Evolutionary conservation across 2,888 invertebrate genomes (phyloP), one percentile per base, ranked within the genome.

Genomic region (Heteromyza rotundicornis): DNA sequence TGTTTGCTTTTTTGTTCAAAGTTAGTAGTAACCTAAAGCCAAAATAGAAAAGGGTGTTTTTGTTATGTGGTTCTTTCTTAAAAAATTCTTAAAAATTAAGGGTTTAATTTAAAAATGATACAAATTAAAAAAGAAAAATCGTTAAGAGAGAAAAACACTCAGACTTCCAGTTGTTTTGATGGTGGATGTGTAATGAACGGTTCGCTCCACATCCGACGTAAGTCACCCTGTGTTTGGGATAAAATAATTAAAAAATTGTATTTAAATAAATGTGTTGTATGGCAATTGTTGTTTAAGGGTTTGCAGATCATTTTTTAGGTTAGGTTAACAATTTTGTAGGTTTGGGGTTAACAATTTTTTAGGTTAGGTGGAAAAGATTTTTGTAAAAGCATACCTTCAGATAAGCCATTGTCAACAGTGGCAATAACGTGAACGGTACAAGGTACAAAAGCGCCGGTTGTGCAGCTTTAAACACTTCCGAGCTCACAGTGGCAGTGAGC

Each of bases 161-260:
- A 91, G 88, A 92, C 91, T 85, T 91, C 91, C 85, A 91, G 86
- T 84, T 91, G 90, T 84, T 94, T 95, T 72, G 92, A 89, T 78
- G 89, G 88, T 78, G 89, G 88, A 76, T 92, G 90, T 72, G 91
- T 87, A 85, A 93, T 94, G 85, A 96, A 96, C 69, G 95, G 95
- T 84, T 96, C 97, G 79, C 94, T 95, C 98, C 98, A 98, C 97
- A 98, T 98, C 77, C 96, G 89, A 81, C 96, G 87, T 75, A 98
- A 87, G 86, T 98, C 98, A 69, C 98, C 97, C 96, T 97, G 84
- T 7, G 82, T n/a, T n/a, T n/a, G 85, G 27, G 14, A 40, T 10
- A n/a, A 10, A 40, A 14, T n/a, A 40, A 40, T 10, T 40, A 40
- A 10, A n/a, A 5, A 32, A 32, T 32, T 32, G 12, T 32, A n/a